phyloP scores from a whole-genome alignment of 2,797 vertebrate genomes.

The Urosaurus nigricauda region DNA sequence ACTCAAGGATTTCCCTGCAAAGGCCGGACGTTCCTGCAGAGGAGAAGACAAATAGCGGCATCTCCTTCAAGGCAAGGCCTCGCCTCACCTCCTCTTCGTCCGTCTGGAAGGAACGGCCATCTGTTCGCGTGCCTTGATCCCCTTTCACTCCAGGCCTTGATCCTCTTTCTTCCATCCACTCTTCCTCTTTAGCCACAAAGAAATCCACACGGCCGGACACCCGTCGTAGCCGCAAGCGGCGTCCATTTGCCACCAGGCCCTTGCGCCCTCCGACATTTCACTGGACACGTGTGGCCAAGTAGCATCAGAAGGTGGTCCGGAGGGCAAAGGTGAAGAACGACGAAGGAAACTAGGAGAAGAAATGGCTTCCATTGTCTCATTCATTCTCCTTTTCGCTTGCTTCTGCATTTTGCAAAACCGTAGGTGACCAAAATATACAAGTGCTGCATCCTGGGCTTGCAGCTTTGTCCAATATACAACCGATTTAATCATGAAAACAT shows the following conservation, averaged over 20 bases:
- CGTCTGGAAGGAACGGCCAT: conserved; percentile 41
- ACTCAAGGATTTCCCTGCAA: neutral
- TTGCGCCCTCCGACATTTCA: neutral
- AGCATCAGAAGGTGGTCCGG: too few relatives aligned
- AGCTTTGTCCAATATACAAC: neutral
- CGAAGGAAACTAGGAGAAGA: too few relatives aligned
- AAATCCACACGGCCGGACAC: conserved; percentile 45
- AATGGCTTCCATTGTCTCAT: neutral
- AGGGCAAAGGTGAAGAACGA: too few relatives aligned
- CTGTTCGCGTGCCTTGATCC: conserved; percentile 62
- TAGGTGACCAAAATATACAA: neutral
- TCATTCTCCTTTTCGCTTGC: too few relatives aligned
- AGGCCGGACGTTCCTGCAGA: neutral
- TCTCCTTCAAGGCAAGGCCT: too few relatives aligned
- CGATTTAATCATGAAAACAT: neutral
- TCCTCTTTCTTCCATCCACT: conserved; percentile 62
- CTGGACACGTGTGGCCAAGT: too few relatives aligned
- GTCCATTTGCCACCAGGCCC: rapidly evolving
- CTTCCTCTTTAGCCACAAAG: conserved; percentile 42
- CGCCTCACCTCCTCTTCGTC: neutral
- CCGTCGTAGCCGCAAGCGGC: rapidly evolving
- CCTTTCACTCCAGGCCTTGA: conserved; percentile 56
- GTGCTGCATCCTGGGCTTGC: neutral
- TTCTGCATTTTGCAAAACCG: neutral
- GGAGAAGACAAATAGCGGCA: too few relatives aligned